phyloP scores from a whole-genome alignment of 2,797 vertebrate species.

The Melopsittacus undulatus region DNA sequence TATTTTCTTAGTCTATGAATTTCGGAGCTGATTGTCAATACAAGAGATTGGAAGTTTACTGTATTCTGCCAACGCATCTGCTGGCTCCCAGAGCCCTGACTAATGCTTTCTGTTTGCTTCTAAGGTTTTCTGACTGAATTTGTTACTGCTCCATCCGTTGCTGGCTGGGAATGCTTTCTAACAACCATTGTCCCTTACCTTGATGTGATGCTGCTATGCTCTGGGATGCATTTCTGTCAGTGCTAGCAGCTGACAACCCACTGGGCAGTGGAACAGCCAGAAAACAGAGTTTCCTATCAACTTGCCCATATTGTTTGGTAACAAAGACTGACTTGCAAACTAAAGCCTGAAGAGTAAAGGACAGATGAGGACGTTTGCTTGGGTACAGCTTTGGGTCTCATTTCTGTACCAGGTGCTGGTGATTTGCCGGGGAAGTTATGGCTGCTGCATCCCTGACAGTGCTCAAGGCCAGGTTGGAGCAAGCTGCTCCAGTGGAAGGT shows the following conservation, averaged over 20 bases:
- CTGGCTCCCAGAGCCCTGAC: background rate
- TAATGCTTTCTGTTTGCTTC: background rate
- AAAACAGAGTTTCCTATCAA: background rate
- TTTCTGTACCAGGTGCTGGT: background rate
- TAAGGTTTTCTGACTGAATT: background rate
- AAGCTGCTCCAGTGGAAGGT: background rate
- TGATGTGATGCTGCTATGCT: fast-evolving
- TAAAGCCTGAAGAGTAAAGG: background rate
- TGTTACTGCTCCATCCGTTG: background rate
- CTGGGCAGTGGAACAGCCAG: background rate
- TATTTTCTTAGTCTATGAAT: background rate
- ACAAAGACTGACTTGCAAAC: background rate
- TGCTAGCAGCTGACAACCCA: background rate
- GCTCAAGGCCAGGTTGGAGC: background rate
- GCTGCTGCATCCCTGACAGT: background rate
- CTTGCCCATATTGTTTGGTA: background rate
- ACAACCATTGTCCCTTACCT: background rate
- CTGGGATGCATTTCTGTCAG: background rate
- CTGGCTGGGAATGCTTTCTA: background rate
- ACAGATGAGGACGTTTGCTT: background rate
- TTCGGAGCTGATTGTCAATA: background rate
- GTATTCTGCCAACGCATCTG: background rate
- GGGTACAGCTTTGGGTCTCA: background rate
- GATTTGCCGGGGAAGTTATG: background rate
- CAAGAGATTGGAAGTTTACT: background rate